A percentile compares a stretch with the other conserved stretches of the same genome.
These are phyloP conservation scores for Peromyscus leucopus DNA, from an alignment of 2,113 vertebrate species.

Conservation along the genomic window DNA sequence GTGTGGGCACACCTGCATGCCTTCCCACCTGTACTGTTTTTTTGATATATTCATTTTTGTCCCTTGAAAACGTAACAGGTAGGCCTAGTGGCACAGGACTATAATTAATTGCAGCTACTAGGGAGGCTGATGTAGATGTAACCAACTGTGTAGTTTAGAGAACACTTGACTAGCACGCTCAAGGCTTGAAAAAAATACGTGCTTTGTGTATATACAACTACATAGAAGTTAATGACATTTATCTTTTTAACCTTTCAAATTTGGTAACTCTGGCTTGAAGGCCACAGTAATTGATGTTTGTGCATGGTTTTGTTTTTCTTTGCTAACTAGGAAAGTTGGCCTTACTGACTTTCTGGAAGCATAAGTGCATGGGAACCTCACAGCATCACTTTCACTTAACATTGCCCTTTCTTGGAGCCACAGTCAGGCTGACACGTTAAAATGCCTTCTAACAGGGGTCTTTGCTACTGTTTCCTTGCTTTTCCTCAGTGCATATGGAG, in stretches of 20 bases:
- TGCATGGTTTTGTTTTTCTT: conserved; percentile 38
- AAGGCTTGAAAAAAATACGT: background rate
- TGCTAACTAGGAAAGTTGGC: conserved; percentile 18
- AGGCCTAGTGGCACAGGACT: no score
- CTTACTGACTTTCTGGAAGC: conserved; percentile 43
- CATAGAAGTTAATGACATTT: background rate
- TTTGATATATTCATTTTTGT: background rate
- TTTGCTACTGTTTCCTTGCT: background rate
- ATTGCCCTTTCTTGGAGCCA: background rate
- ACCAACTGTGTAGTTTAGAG: background rate
- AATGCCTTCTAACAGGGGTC: background rate
- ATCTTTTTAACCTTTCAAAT: background rate
- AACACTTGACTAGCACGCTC: background rate
- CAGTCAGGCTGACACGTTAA: background rate
- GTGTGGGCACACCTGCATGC: background rate
- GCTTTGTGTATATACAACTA: background rate
- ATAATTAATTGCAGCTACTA: background rate
- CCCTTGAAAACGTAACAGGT: background rate
- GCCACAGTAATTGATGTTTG: background rate
- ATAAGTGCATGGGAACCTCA: background rate
- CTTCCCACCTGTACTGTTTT: conserved; percentile 14
- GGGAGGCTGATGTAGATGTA: no score
- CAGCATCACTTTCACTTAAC: background rate
- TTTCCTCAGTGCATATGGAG: background rate
- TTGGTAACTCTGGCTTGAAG: conserved; percentile 23